phyloP scores from a whole-genome alignment of 2,797 vertebrate genomes.

The Natrix natrix region DNA sequence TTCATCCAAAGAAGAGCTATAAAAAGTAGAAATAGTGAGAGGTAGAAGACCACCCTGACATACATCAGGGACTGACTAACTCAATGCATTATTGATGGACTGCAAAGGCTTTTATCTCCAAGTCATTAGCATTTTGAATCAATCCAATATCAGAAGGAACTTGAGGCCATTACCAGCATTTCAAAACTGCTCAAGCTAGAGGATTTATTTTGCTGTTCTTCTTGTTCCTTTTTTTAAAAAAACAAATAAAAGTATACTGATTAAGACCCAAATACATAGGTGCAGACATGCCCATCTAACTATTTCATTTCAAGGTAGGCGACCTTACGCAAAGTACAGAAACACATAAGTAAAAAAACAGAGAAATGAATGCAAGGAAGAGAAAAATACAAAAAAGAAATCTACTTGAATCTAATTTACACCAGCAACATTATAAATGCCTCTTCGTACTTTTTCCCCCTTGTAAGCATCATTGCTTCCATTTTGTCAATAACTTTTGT shows the following conservation, averaged over 20 bases:
- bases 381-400: neutral
- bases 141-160: conserved; percentile 18
- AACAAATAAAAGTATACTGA: neutral
- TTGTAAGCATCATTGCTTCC: neutral
- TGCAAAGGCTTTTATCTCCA: conserved; percentile 19
- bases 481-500: neutral
- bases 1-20: conserved; percentile 19
- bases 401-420: neutral
- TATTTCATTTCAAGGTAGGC: neutral
- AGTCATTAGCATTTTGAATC: conserved; percentile 38
- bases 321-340: neutral
- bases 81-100: neutral
- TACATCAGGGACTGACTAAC: neutral
- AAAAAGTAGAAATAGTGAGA: conserved; percentile 14
- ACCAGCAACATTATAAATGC: neutral
- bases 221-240: neutral
- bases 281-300: neutral
- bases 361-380: neutral
- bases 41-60: conserved; percentile 7
- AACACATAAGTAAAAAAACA: neutral
- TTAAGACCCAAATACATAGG: neutral
- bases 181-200: conserved; percentile 9
- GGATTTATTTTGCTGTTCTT: conserved; percentile 3
- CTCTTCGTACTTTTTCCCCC: neutral
- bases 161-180: conserved; percentile 11